Evolutionary conservation across 1,140 invertebrate genomes (phyloP).

Genomic region (Antheraea pernyi): DNA sequence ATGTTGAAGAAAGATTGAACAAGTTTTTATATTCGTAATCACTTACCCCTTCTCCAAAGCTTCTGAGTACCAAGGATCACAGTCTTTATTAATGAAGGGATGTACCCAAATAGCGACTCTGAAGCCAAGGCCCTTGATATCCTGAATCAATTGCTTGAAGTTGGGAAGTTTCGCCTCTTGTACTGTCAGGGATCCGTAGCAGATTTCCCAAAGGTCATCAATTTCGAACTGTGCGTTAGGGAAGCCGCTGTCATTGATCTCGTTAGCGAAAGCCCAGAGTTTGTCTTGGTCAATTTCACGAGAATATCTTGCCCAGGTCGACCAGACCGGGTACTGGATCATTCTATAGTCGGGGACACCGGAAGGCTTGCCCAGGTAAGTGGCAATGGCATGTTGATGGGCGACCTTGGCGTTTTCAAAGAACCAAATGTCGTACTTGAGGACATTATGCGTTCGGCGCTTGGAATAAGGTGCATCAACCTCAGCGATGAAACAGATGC

Average conservation of each 20-base stretch:
- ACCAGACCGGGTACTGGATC: slow-evolving; percentile 92
- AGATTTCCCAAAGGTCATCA: slow-evolving; percentile 94
- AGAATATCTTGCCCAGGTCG: slow-evolving; percentile 93
- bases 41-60: slow-evolving; percentile 78
- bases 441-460: slow-evolving; percentile 52
- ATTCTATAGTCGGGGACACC: slow-evolving; percentile 86
- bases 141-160: slow-evolving; percentile 79
- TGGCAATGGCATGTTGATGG: slow-evolving; percentile 83
- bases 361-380: slow-evolving; percentile 82
- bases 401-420: slow-evolving; percentile 82
- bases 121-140: slow-evolving; percentile 85
- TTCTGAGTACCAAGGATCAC: slow-evolving; percentile 81
- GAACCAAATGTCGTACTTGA: slow-evolving; percentile 83
- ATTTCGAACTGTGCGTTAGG: slow-evolving; percentile 91
- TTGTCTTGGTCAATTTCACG: slow-evolving; percentile 83
- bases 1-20: too few species aligned
- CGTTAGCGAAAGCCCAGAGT: slow-evolving; percentile 85
- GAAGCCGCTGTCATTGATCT: slow-evolving; percentile 86
- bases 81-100: slow-evolving; percentile 92
- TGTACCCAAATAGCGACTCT: slow-evolving; percentile 92
- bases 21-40: neutral
- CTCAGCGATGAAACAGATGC: slow-evolving; percentile 83
- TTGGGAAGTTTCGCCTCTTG: slow-evolving; percentile 87
- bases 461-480: slow-evolving; percentile 79
- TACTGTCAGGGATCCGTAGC: slow-evolving; percentile 91